Conservation (phyloP, 1,140 invertebrate genomes). For the Drosophila bipectinata region DNA sequence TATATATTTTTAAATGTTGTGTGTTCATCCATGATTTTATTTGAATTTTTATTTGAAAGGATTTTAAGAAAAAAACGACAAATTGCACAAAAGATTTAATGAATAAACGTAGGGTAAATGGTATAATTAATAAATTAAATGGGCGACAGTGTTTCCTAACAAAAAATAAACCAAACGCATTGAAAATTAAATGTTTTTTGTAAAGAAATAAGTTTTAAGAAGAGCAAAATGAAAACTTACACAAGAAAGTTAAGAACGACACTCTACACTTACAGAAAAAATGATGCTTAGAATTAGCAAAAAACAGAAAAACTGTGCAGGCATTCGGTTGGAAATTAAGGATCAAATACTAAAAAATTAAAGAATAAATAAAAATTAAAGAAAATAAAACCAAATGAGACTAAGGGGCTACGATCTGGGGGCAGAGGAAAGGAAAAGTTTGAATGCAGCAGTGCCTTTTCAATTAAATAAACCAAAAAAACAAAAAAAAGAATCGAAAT, state of each 20-base stretch:
- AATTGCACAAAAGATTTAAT: slow-evolving; percentile 44
- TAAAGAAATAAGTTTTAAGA: slow-evolving; percentile 11
- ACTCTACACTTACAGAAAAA: slow-evolving; percentile 18
- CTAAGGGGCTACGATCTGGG: slow-evolving; percentile 33
- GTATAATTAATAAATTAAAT: neutral
- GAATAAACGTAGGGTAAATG: slow-evolving; percentile 16
- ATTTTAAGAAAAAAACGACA: slow-evolving; percentile 9
- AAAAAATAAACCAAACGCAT: slow-evolving; percentile 11
- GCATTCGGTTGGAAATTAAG: slow-evolving; percentile 39
- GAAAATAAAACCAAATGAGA: slow-evolving; percentile 34
- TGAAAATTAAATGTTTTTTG: slow-evolving; percentile 2
- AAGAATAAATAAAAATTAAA: slow-evolving; percentile 6
- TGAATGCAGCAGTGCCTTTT: slow-evolving; percentile 77
- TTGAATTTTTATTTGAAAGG: neutral
- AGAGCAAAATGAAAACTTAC: slow-evolving; percentile 10
- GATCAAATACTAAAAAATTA: slow-evolving; percentile 11
- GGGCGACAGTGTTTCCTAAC: slow-evolving; percentile 1
- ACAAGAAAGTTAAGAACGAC: slow-evolving; percentile 5
- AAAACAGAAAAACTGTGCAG: slow-evolving; percentile 28
- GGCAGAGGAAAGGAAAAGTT: slow-evolving; percentile 33
- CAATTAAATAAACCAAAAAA: slow-evolving; percentile 51
- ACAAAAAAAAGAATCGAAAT: slow-evolving; percentile 5
- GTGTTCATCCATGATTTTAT: neutral
- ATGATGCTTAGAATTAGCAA: slow-evolving; percentile 18
- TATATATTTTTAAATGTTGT: neutral